phyloP scores from a whole-genome alignment of 1,140 invertebrate species.

The Cylas formicarius region DNA sequence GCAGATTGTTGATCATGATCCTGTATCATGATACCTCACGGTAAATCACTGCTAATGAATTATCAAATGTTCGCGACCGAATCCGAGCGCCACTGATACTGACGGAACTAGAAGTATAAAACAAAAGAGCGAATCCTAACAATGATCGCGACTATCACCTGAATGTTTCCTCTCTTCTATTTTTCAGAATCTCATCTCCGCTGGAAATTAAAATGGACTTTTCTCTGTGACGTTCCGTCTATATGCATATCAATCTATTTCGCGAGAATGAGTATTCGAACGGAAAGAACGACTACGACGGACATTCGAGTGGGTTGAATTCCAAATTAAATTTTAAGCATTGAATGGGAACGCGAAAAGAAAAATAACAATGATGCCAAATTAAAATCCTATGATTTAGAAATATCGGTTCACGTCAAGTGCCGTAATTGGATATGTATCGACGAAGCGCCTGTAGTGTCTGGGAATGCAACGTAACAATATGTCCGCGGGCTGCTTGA shows the following conservation, averaged over 20 bases:
- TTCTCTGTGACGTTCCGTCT: too few species aligned
- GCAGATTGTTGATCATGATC: too few species aligned
- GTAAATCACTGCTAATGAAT: too few species aligned
- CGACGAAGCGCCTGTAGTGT: slow-evolving; percentile 9
- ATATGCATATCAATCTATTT: slow-evolving; percentile 20
- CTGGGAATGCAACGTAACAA: slow-evolving; percentile 8
- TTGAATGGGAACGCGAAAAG: slow-evolving; percentile 15
- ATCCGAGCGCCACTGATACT: too few species aligned
- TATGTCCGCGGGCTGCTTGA: slow-evolving; percentile 6
- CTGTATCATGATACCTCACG: too few species aligned
- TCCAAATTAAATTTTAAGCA: slow-evolving; percentile 20
- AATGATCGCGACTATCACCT: too few species aligned
- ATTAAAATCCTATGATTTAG: slow-evolving; percentile 18
- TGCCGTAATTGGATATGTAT: slow-evolving; percentile 17
- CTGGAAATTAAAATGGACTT: too few species aligned
- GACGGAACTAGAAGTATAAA: too few species aligned
- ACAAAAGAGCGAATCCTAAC: too few species aligned
- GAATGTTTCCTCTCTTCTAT: too few species aligned
- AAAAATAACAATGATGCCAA: slow-evolving; percentile 18
- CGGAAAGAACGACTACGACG: slow-evolving; percentile 4
- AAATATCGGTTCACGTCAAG: slow-evolving; percentile 3
- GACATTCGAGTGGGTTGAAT: slow-evolving; percentile 17
- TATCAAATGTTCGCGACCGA: too few species aligned
- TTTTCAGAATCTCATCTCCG: too few species aligned
- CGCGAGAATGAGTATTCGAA: slow-evolving; percentile 10